Percentiles rank a stretch among this genome's conserved stretches.
phyloP scores from a whole-genome alignment of 2,113 vertebrate species.

The Cyphomyrus discorhynchus region DNA sequence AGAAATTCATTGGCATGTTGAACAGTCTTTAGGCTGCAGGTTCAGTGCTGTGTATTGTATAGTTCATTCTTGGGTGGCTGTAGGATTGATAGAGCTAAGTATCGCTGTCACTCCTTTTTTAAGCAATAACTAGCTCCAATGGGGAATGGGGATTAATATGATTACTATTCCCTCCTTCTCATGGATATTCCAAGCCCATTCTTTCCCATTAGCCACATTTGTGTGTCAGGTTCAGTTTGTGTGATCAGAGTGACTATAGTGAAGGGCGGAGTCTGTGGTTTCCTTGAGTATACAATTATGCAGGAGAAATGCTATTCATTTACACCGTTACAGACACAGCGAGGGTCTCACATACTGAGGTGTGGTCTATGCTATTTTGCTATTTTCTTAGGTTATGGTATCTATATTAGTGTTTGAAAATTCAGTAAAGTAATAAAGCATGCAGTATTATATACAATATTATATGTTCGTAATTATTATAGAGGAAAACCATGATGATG shows the following conservation, averaged over 20 bases:
- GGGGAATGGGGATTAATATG: not conserved
- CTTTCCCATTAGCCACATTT: constrained; percentile 17
- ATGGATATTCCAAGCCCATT: constrained; percentile 14
- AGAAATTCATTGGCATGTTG: not conserved
- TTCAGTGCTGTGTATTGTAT: not conserved
- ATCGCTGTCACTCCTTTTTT: not conserved
- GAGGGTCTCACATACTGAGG: not conserved
- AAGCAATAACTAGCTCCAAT: not conserved
- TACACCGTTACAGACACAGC: not conserved
- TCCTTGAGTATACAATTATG: not conserved
- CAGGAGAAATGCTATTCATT: constrained; percentile 19
- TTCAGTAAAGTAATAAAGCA: not conserved
- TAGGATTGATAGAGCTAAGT: not conserved
- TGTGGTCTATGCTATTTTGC: not conserved
- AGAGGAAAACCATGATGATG: not conserved
- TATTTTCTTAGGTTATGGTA: not conserved
- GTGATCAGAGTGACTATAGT: constrained; percentile 24
- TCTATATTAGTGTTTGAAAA: not conserved
- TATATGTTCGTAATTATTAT: not conserved
- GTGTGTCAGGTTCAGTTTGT: constrained; percentile 26
- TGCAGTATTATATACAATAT: not conserved
- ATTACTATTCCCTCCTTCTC: constrained; percentile 5
- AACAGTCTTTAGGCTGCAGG: not conserved
- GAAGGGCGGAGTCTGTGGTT: not conserved
- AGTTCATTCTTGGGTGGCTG: not conserved